Conservation (phyloP, 2,797 vertebrate species). For the Loris lydekkerianus region DNA sequence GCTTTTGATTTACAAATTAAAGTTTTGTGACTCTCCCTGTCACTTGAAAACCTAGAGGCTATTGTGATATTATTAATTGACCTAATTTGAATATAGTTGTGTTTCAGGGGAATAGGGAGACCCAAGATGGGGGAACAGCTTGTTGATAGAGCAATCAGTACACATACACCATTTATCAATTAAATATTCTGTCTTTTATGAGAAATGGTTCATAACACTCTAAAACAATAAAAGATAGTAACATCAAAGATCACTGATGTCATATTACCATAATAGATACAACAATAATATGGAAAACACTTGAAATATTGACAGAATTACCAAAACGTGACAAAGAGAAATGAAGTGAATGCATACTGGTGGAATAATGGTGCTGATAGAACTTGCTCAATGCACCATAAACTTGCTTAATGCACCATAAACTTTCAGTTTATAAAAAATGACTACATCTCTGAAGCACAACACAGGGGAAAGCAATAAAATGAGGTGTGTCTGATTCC, state of each 20-base stretch:
- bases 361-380: not conserved
- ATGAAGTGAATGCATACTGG: not conserved
- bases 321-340: not conserved
- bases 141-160: not conserved
- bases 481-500: not conserved
- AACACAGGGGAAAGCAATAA: not conserved
- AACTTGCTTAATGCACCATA: not conserved
- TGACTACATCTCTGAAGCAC: not conserved
- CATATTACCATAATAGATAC: not conserved
- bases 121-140: not conserved
- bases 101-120: not conserved
- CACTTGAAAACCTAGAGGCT: not conserved
- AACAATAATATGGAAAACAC: not conserved
- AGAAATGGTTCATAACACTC: not conserved
- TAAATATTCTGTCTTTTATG: not conserved
- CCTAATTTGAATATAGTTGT: not conserved
- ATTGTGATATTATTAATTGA: not conserved
- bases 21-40: not conserved
- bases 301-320: not conserved
- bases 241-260: not conserved
- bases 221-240: not conserved
- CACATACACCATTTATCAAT: not conserved
- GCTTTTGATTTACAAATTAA: not conserved
- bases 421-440: not conserved
- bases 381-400: not conserved